Conservation (phyloP, 2,888 invertebrate species). For the Rhagonycha lutea region DNA sequence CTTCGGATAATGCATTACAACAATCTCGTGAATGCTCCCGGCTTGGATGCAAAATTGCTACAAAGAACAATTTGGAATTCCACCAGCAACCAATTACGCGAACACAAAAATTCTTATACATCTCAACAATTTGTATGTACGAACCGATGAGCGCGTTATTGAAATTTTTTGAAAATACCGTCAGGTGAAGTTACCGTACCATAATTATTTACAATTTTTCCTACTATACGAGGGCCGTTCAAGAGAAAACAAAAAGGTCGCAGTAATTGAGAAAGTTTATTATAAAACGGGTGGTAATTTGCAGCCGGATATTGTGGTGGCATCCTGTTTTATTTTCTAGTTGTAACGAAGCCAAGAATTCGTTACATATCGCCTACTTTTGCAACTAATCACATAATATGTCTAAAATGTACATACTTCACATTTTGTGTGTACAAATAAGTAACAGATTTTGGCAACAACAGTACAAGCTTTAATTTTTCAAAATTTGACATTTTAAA, state of each 20-base stretch:
- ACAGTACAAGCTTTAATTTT: background rate
- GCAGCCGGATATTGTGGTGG: conserved; percentile 29
- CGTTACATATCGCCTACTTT: conserved; percentile 9
- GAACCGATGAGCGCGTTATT: background rate
- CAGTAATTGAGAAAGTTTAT: background rate
- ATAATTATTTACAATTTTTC: background rate
- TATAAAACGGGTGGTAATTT: conserved; percentile 20
- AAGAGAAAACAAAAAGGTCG: background rate
- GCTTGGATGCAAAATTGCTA: conserved; percentile 11
- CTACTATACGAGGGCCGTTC: background rate
- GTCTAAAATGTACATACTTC: background rate
- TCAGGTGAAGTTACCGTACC: background rate
- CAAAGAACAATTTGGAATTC: conserved; percentile 19
- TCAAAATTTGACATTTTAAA: background rate
- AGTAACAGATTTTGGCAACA: background rate
- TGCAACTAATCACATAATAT: background rate
- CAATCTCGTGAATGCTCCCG: conserved; percentile 32
- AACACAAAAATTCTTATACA: conserved; percentile 13
- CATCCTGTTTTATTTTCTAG: conserved; percentile 25
- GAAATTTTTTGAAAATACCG: background rate
- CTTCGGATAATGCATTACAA: conserved; percentile 27
- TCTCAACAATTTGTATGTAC: background rate
- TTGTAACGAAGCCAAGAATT: conserved; percentile 2
- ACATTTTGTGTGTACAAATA: background rate
- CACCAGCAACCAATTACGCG: conserved; percentile 16